These are phyloP conservation scores for Anthopleura sola DNA, from an alignment of 64 coral and sea anemone species.

Conservation along the genomic window DNA sequence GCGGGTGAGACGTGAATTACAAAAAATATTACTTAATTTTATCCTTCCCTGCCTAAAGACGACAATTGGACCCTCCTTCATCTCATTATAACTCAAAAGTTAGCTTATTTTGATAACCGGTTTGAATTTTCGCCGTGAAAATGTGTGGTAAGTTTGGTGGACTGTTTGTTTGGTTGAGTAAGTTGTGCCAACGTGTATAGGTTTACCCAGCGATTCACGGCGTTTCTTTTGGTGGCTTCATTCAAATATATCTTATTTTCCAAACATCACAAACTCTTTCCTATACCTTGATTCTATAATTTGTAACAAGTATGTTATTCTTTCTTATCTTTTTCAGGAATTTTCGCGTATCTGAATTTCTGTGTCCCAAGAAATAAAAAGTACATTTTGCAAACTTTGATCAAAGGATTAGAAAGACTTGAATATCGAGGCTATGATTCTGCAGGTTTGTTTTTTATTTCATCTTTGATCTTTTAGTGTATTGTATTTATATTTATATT, in stretches of 20 bases:
- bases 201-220: background rate
- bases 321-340: slow-evolving; percentile 53
- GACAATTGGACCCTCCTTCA: background rate
- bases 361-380: slow-evolving; percentile 87
- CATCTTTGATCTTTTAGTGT: background rate
- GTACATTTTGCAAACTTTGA: slow-evolving; percentile 89
- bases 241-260: background rate
- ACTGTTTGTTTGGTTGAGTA: background rate
- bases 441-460: slow-evolving; percentile 59
- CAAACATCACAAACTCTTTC: background rate
- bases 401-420: slow-evolving; percentile 87
- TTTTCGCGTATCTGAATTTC: slow-evolving; percentile 98
- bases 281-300: background rate
- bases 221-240: background rate
- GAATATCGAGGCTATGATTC: slow-evolving; percentile 97
- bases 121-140: background rate
- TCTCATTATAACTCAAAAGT: background rate
- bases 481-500: background rate
- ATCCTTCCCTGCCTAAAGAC: background rate
- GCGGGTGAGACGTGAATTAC: background rate
- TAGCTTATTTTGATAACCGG: background rate
- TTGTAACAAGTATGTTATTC: background rate
- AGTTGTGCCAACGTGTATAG: slow-evolving; percentile 16
- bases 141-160: slow-evolving; percentile 46
- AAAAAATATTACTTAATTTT: background rate